Percentiles rank a stretch among this genome's conserved stretches.
Conservation (phyloP, 1,140 invertebrate species). For the Cyrtorhinus lividipennis region DNA sequence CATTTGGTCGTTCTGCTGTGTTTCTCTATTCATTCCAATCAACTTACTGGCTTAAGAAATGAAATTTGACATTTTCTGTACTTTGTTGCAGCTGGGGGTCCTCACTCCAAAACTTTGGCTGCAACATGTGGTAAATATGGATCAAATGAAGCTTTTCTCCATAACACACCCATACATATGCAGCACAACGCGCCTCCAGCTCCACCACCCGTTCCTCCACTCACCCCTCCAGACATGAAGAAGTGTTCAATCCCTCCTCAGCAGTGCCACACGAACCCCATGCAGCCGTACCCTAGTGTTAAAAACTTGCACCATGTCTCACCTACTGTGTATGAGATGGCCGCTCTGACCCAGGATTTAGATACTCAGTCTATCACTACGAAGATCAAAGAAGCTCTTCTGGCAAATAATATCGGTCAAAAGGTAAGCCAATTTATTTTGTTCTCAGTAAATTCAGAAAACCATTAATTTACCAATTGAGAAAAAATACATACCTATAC, state of each 20-base stretch:
- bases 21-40: not conserved
- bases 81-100: conserved; percentile 17
- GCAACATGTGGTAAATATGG: conserved; percentile 18
- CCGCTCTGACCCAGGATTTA: conserved; percentile 85
- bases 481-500: too few species aligned
- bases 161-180: conserved; percentile 16
- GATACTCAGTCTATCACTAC: conserved; percentile 94
- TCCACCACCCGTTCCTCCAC: conserved; percentile 32
- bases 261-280: conserved; percentile 41
- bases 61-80: not conserved
- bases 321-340: conserved; percentile 88
- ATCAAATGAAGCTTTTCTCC: conserved; percentile 14
- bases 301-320: conserved; percentile 59
- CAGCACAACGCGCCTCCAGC: conserved; percentile 23
- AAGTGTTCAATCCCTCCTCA: conserved; percentile 23
- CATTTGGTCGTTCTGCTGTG: too few species aligned
- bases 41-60: not conserved
- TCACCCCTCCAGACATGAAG: conserved; percentile 29
- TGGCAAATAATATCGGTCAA: conserved; percentile 95
- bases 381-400: conserved; percentile 88
- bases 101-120: conserved; percentile 17
- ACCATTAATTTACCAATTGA: too few species aligned
- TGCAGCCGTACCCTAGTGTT: conserved; percentile 46
- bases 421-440: conserved; percentile 54
- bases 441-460: too few species aligned